These are phyloP conservation scores for Ophonus ardosiacus DNA, from an alignment of 2,888 invertebrate species.

Conservation along the genomic window DNA sequence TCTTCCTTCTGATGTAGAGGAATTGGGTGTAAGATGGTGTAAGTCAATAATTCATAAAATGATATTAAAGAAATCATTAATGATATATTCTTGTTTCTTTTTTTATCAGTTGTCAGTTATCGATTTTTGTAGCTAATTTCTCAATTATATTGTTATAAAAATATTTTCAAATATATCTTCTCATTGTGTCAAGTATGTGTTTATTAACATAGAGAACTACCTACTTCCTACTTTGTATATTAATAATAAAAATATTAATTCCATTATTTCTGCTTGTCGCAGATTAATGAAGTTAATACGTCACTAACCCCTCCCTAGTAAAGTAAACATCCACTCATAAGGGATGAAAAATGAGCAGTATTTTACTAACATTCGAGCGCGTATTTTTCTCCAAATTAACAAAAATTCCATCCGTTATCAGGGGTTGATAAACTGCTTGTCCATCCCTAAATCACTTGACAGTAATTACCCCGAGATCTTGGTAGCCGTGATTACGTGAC, in stretches of 20 bases:
- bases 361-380: constrained; percentile 48
- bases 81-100: too few relatives aligned
- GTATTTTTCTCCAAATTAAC: constrained; percentile 51
- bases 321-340: constrained; percentile 3
- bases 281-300: constrained; percentile 44
- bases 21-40: too few relatives aligned
- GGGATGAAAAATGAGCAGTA: constrained; percentile 40
- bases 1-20: too few relatives aligned
- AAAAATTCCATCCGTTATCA: constrained; percentile 56
- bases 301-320: constrained; percentile 19
- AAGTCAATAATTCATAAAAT: too few relatives aligned
- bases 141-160: too few relatives aligned
- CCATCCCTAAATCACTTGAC: constrained; percentile 47
- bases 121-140: too few relatives aligned
- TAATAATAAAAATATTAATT: constrained; percentile 11
- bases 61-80: too few relatives aligned
- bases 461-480: constrained; percentile 36
- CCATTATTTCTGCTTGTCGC: background rate
- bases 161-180: too few relatives aligned
- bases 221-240: background rate
- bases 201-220: too few relatives aligned
- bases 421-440: constrained; percentile 44
- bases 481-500: constrained; percentile 28
- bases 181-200: too few relatives aligned
- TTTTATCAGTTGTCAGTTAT: too few relatives aligned